Evolutionary conservation across 2,113 vertebrate species (phyloP).

Genomic region (Ictalurus punctatus): DNA sequence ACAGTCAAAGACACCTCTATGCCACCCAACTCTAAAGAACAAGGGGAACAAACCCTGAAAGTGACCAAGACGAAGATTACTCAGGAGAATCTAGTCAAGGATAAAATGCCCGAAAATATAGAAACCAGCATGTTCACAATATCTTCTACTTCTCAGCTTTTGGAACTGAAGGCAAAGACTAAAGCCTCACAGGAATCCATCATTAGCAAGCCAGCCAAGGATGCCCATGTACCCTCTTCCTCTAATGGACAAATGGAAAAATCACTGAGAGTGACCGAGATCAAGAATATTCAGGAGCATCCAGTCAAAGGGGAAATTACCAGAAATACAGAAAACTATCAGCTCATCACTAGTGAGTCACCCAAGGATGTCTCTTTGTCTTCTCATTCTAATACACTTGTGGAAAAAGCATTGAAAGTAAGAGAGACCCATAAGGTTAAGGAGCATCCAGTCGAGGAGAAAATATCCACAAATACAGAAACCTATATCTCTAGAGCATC

Average conservation of each 20-base stretch:
- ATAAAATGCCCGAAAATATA: constrained; percentile 2
- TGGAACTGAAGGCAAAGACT: not conserved
- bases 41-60: constrained; percentile 9
- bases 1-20: not conserved
- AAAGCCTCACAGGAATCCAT: not conserved
- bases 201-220: not conserved
- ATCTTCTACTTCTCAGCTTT: not conserved
- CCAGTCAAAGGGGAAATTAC: constrained; percentile 21
- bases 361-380: not conserved
- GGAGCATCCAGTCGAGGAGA: constrained; percentile 21
- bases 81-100: constrained; percentile 24
- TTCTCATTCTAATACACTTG: not conserved
- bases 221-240: not conserved
- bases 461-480: constrained; percentile 16
- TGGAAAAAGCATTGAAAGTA: not conserved
- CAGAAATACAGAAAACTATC: not conserved
- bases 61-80: constrained; percentile 14
- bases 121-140: not conserved
- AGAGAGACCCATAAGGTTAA: not conserved
- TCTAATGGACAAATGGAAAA: not conserved
- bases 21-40: not conserved
- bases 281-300: not conserved
- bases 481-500: not conserved
- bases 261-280: not conserved
- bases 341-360: not conserved